Base-by-base conservation (phyloP, 1,140 invertebrate genomes). In the Drosophila nigromelanica region DNA sequence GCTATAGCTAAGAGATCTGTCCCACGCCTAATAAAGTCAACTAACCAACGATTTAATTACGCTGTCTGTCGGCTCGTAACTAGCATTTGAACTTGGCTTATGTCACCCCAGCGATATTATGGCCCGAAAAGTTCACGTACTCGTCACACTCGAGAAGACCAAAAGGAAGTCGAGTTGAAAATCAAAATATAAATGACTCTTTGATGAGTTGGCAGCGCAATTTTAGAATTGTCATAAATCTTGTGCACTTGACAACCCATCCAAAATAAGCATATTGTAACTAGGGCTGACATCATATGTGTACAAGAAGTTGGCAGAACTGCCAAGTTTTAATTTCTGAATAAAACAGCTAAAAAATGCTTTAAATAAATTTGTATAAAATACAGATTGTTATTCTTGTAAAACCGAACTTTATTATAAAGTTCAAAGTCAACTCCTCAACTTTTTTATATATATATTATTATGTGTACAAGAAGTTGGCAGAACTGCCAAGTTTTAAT, bases 31-130 rank as follows among this genome's bases (percentile, higher is more conserved):
- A 80, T 83, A 77, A 81, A 81, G 52, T 73, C 24, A 77, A 70
- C 73, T 71, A 87, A 85, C 54, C 74, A 73, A 42, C 54, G 50
- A 63, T 79, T 89, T 86, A 85, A 85, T 87, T 78, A 73, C 63
- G 50, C 21, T 18, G 18, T 18, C 48, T 63, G 37, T 74, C 62
- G 67, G 69, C n/a, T n/a, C n/a, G n/a, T n/a, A n/a, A n/a, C n/a
- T n/a, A n/a, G n/a, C 67, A 76, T 66, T 64, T 87, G 82, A 87
- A 89, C 82, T 87, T 87, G 82, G 70, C 67, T 83, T 66, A 61
- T 68, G 70, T 76, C 75, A 74, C 70, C 66, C 66, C 37, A 2
- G 21, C 37, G 50, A 15, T 42, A 4, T 18, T 48, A 39, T 56
- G 48, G 27, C 33, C 33, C 50, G 21, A 8, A 56, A 74, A 80